These are phyloP conservation scores for Chauna torquata DNA, from an alignment of 2,113 vertebrate genomes.

Conservation along the genomic window DNA sequence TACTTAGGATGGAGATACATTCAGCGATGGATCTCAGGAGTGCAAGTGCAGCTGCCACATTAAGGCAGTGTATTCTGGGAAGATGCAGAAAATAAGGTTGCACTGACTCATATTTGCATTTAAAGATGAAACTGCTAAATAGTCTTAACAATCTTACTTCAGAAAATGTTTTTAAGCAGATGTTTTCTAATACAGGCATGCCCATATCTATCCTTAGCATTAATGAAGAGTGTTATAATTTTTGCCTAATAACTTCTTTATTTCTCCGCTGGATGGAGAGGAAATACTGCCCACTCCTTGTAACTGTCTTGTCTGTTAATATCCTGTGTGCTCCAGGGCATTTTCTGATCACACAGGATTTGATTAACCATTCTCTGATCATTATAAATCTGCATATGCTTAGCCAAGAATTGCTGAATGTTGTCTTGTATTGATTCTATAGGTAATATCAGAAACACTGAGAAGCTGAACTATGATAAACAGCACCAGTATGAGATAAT, in stretches of 20 bases:
- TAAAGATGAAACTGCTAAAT: not conserved
- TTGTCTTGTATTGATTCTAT: not conserved
- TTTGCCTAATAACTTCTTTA: not conserved
- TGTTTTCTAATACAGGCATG: not conserved
- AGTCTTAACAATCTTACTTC: not conserved
- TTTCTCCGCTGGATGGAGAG: not conserved
- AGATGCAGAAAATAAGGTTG: not conserved
- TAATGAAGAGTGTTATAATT: not conserved
- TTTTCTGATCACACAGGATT: not conserved
- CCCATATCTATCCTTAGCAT: not conserved
- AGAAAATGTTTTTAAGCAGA: not conserved
- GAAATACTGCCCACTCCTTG: not conserved
- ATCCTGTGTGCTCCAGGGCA: not conserved
- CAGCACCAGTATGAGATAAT: slow-evolving; percentile 90
- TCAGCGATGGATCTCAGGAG: not conserved
- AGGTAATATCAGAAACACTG: slow-evolving; percentile 97
- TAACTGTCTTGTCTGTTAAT: not conserved
- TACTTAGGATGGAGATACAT: not conserved
- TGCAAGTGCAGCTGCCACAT: not conserved
- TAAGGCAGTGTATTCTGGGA: not conserved
- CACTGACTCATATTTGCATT: not conserved
- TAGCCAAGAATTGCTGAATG: not conserved
- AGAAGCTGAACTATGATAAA: slow-evolving; percentile 91
- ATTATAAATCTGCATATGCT: not conserved
- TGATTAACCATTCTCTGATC: not conserved